Evolutionary conservation across 2,888 invertebrate species (phyloP).

Genomic region (Ceraclea dissimilis): DNA sequence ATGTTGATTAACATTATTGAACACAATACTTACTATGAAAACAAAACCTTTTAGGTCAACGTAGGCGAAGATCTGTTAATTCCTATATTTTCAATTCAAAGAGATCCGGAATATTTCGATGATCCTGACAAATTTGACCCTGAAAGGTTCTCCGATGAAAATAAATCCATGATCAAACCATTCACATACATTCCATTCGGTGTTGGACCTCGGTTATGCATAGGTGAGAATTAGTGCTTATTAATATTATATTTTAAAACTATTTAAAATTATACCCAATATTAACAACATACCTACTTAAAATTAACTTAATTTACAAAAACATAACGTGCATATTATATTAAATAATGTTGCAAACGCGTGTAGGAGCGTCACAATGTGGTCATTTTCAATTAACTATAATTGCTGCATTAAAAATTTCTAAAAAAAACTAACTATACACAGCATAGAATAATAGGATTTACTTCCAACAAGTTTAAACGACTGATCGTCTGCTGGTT

Average conservation of each 20-base stretch:
- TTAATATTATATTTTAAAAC: too few relatives aligned
- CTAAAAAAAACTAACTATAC: too few relatives aligned
- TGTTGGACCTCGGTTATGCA: slow-evolving; percentile 36
- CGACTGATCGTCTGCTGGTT: too few relatives aligned
- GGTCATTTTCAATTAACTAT: background rate
- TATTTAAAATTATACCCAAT: background rate
- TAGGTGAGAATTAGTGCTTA: slow-evolving; percentile 29
- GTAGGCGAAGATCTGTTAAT: slow-evolving; percentile 23
- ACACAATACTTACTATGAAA: background rate
- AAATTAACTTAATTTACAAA: background rate
- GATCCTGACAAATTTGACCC: slow-evolving; percentile 36
- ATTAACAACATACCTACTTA: background rate
- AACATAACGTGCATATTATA: background rate
- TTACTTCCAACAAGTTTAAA: too few relatives aligned
- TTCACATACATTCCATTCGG: slow-evolving; percentile 36
- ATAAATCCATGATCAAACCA: slow-evolving; percentile 32
- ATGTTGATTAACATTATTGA: background rate
- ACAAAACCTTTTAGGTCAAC: slow-evolving; percentile 14
- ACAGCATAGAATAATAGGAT: too few relatives aligned
- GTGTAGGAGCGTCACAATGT: too few relatives aligned
- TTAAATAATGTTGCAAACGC: too few relatives aligned
- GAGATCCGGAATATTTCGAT: slow-evolving; percentile 35
- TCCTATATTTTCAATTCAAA: slow-evolving; percentile 32
- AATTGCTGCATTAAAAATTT: background rate
- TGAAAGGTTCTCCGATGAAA: slow-evolving; percentile 36